Conservation (phyloP, 2,888 invertebrate species). For the Sarcophaga variegata region DNA sequence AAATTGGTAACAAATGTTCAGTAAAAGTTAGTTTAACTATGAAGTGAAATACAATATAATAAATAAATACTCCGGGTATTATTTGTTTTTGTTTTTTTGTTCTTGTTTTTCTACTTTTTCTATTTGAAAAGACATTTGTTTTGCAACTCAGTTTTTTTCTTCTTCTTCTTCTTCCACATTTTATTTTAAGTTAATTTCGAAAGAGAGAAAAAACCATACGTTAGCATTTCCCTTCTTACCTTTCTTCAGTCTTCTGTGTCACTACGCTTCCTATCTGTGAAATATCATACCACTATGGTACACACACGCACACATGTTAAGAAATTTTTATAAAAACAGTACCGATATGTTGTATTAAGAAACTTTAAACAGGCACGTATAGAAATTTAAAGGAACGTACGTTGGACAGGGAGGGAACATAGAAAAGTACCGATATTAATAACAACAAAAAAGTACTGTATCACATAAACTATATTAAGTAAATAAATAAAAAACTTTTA, state of each 20-base stretch:
- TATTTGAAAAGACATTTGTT: constrained; percentile 18
- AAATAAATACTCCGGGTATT: background rate
- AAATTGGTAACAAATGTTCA: background rate
- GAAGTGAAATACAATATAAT: constrained; percentile 12
- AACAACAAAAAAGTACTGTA: constrained; percentile 1
- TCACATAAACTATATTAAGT: constrained; percentile 8
- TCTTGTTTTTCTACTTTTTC: background rate
- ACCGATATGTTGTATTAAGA: constrained; percentile 24
- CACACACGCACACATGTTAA: background rate
- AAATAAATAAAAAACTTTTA: constrained; percentile 40
- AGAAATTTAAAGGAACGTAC: background rate
- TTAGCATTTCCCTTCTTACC: constrained; percentile 17
- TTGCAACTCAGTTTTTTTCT: background rate
- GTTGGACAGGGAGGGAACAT: background rate
- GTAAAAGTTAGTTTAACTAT: constrained; percentile 20
- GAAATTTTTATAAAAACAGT: background rate
- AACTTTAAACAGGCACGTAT: constrained; percentile 34
- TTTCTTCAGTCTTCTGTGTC: background rate
- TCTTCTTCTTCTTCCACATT: background rate
- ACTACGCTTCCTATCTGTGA: background rate
- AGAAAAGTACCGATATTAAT: background rate
- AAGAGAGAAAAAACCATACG: constrained; percentile 21
- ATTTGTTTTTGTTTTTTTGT: too few species aligned
- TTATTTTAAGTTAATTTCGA: background rate
- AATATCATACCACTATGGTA: background rate